Conservation (phyloP, 2,113 vertebrate genomes). For the Pristiophorus japonicus region DNA sequence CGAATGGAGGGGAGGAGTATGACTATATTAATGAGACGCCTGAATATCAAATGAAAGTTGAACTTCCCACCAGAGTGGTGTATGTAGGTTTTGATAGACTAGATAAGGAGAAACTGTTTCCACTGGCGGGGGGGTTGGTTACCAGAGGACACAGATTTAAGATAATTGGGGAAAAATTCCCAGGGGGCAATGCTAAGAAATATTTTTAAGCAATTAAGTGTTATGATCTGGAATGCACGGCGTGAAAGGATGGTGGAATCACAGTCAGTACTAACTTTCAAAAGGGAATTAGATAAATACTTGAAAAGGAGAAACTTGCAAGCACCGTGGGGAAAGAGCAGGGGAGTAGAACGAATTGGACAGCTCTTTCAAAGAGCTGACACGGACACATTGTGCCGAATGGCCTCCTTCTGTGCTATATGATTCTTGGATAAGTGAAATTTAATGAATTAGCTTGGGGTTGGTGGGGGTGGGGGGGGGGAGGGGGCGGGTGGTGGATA, state of each 20-base stretch:
- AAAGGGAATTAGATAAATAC: neutral
- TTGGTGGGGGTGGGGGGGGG: neutral
- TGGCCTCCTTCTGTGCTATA: neutral
- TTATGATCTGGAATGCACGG: neutral
- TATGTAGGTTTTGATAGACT: neutral
- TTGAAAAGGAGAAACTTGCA: neutral
- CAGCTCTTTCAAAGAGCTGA: neutral
- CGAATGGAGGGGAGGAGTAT: neutral
- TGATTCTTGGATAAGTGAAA: neutral
- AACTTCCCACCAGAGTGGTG: neutral
- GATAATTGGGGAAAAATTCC: neutral
- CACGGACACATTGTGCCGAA: neutral
- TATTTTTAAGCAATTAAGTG: neutral
- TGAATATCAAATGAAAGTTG: neutral
- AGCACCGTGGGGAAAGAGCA: neutral
- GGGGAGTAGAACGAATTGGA: neutral
- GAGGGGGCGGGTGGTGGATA: no score
- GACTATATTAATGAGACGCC: neutral
- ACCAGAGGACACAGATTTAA: neutral
- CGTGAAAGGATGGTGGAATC: neutral
- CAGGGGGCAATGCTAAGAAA: neutral
- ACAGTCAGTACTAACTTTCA: neutral
- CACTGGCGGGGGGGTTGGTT: neutral
- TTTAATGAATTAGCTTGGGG: neutral
- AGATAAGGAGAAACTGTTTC: neutral